Conservation (phyloP, 2,888 invertebrate species). For the Ceriagrion tenellum region DNA sequence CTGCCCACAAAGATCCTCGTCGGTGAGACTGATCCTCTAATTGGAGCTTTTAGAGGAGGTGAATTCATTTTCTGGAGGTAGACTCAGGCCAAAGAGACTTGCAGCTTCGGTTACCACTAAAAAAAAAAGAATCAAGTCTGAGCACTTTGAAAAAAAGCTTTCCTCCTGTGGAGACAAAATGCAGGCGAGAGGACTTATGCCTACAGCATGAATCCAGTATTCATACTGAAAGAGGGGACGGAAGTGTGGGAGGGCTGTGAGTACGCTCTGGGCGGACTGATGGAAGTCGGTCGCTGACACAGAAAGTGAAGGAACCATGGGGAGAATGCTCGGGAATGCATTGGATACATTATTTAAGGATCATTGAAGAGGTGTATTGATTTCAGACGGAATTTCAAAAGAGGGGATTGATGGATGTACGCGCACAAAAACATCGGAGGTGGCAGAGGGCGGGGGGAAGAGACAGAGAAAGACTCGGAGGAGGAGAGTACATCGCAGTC, state of each 20-base stretch:
- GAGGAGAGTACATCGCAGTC: background rate
- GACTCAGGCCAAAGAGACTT: background rate
- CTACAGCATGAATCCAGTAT: background rate
- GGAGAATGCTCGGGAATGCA: background rate
- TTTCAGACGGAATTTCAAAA: background rate
- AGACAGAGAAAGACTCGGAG: background rate
- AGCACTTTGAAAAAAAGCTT: background rate
- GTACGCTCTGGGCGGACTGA: background rate
- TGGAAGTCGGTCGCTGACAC: too few species aligned
- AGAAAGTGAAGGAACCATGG: background rate
- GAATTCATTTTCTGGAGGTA: too few species aligned
- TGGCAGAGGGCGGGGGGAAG: background rate
- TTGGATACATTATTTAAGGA: conserved; percentile 3
- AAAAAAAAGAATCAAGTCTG: background rate
- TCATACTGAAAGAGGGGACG: background rate
- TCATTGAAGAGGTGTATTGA: background rate
- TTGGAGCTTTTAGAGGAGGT: background rate
- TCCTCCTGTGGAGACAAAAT: background rate
- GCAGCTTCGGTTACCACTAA: background rate
- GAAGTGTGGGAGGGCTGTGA: background rate
- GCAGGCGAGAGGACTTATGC: too few species aligned
- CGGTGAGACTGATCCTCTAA: background rate
- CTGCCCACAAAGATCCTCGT: too few species aligned
- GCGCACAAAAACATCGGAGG: background rate
- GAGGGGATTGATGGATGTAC: background rate